Percentiles rank a stretch among this genome's conserved stretches.
These are phyloP conservation scores for Dendrocincla tyrannina DNA, from an alignment of 2,797 vertebrate species.

Conservation along the genomic window DNA sequence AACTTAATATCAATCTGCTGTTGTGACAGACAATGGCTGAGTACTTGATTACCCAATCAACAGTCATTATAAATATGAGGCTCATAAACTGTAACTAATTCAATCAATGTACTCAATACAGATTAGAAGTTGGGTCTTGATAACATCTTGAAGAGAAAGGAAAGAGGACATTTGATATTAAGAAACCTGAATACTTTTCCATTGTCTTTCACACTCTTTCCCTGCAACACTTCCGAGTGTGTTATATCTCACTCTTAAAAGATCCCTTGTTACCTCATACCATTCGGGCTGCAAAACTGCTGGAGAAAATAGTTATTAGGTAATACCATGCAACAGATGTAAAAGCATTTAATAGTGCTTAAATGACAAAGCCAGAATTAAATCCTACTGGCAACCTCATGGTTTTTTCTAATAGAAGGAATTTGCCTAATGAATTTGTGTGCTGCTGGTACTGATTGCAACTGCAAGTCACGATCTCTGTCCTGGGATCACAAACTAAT, in stretches of 20 bases:
- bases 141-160: background rate
- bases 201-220: background rate
- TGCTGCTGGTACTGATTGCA: background rate
- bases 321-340: background rate
- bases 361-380: constrained; percentile 1
- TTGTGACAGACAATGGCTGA: background rate
- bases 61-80: background rate
- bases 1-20: background rate
- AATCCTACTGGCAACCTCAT: background rate
- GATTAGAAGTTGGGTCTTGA: background rate
- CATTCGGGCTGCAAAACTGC: background rate
- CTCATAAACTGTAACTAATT: background rate
- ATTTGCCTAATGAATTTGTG: background rate
- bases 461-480: background rate
- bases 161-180: background rate
- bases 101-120: background rate
- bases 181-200: background rate
- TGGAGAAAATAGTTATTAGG: background rate
- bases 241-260: background rate
- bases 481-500: background rate
- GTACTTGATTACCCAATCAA: background rate
- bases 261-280: background rate
- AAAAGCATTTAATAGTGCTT: constrained; percentile 22
- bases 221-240: background rate
- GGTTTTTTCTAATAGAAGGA: background rate